These are phyloP conservation scores for Coturnix japonica DNA, from an alignment of 2,113 vertebrate species.

Conservation along the genomic window DNA sequence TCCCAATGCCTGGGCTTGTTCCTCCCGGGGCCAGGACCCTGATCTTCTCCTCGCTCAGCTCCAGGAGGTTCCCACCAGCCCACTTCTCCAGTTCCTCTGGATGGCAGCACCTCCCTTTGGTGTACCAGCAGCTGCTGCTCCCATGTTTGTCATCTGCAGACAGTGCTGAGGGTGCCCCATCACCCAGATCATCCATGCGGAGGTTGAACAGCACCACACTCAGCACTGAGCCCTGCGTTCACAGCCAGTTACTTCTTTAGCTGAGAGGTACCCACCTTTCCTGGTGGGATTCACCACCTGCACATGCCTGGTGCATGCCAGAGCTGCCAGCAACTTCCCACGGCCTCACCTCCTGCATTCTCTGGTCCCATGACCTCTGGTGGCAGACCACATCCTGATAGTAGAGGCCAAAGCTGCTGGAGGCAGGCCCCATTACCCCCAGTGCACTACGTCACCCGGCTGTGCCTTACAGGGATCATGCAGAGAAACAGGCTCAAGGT, in stretches of 20 bases:
- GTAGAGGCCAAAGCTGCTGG: not conserved
- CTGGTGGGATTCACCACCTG: rapidly evolving
- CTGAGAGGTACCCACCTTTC: not conserved
- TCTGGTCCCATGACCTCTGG: rapidly evolving
- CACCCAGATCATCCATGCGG: not conserved
- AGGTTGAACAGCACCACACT: not conserved
- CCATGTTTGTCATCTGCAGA: not conserved
- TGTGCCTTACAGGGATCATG: not conserved
- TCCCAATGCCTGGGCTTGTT: not conserved
- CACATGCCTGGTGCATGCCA: rapidly evolving
- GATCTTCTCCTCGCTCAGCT: too few species aligned
- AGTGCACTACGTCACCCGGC: too few species aligned
- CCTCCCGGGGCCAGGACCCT: not conserved
- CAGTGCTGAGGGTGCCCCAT: not conserved
- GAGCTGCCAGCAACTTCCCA: not conserved
- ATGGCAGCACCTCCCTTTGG: not conserved
- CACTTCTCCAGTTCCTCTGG: not conserved
- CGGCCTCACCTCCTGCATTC: not conserved
- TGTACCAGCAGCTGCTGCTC: not conserved
- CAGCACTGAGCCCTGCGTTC: not conserved
- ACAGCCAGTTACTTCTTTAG: not conserved
- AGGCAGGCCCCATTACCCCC: not conserved
- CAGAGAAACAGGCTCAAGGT: not conserved
- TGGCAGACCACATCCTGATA: not conserved
- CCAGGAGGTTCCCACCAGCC: rapidly evolving